Percentiles rank a stretch among this genome's conserved stretches.
Conservation (phyloP, 2,888 invertebrate genomes). For the Pediacus dermestoides region DNA sequence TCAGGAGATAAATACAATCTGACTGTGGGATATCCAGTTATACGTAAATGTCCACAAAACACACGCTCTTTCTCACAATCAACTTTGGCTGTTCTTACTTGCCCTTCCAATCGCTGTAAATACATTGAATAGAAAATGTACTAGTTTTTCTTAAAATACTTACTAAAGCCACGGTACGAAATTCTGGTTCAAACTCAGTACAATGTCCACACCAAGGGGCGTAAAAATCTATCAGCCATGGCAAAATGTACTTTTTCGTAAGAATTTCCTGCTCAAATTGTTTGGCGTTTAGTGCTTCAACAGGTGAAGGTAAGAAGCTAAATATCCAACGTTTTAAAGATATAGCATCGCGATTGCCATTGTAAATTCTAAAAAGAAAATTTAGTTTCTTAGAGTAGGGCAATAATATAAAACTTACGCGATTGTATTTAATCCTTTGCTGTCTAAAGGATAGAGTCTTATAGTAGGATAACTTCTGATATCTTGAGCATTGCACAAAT, state of each 20-base stretch:
- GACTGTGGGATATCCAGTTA: conserved; percentile 60
- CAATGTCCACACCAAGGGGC: conserved; percentile 67
- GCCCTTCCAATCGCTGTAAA: conserved; percentile 53
- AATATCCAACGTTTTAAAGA: conserved; percentile 63
- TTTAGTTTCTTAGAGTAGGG: conserved; percentile 18
- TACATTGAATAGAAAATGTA: too few species aligned
- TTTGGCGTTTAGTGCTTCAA: conserved; percentile 49
- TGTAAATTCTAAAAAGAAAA: conserved; percentile 52
- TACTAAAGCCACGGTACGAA: conserved; percentile 56
- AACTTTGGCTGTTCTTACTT: conserved; percentile 59
- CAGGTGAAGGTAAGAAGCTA: conserved; percentile 59
- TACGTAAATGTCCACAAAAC: conserved; percentile 54
- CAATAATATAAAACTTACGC: conserved; percentile 48
- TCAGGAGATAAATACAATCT: conserved; percentile 49
- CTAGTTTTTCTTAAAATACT: conserved; percentile 8
- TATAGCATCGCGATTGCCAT: conserved; percentile 60
- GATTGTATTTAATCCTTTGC: conserved; percentile 51
- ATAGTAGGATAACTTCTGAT: conserved; percentile 68
- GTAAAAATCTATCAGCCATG: conserved; percentile 65
- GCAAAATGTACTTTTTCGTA: conserved; percentile 42
- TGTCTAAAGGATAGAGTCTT: conserved; percentile 61
- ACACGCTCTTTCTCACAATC: conserved; percentile 59
- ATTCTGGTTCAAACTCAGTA: conserved; percentile 64
- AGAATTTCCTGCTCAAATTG: conserved; percentile 53
- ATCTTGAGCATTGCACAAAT: conserved; percentile 57